Percentiles rank a stretch among this genome's conserved stretches.
phyloP scores from a whole-genome alignment of 2,888 invertebrate species.

The Enchytraeus crypticus region DNA sequence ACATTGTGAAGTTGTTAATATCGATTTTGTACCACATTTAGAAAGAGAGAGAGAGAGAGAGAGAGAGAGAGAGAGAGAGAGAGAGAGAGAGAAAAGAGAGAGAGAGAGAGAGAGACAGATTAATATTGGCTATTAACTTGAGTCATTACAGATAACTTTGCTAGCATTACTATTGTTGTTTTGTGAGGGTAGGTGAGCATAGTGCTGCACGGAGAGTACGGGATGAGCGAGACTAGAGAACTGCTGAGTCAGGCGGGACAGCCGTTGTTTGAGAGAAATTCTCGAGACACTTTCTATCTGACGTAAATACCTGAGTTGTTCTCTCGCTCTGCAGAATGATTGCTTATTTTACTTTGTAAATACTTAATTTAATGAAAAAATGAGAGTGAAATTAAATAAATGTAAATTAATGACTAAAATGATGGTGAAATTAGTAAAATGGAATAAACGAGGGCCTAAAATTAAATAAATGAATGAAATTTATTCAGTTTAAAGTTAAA shows the following conservation, averaged over 20 bases:
- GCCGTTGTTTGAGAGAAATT: conserved; percentile 45
- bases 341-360: neutral
- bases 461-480: too few species aligned
- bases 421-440: too few species aligned
- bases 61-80: neutral
- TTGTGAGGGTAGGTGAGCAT: conserved; percentile 41
- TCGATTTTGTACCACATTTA: too few species aligned
- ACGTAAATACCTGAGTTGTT: conserved; percentile 36
- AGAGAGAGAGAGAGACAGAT: neutral
- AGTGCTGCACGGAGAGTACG: conserved; percentile 49
- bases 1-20: too few species aligned
- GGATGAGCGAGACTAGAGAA: conserved; percentile 48
- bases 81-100: too few species aligned
- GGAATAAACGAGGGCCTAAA: too few species aligned
- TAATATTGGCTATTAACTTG: neutral
- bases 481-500: too few species aligned
- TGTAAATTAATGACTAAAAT: too few species aligned
- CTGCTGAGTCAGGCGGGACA: conserved; percentile 34
- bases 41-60: neutral
- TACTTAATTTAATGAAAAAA: too few species aligned
- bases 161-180: neutral
- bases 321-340: neutral
- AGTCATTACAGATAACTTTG: neutral
- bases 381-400: too few species aligned
- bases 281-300: conserved; percentile 45